phyloP scores from a whole-genome alignment of 2,113 vertebrate genomes.

The Picathartes gymnocephalus region DNA sequence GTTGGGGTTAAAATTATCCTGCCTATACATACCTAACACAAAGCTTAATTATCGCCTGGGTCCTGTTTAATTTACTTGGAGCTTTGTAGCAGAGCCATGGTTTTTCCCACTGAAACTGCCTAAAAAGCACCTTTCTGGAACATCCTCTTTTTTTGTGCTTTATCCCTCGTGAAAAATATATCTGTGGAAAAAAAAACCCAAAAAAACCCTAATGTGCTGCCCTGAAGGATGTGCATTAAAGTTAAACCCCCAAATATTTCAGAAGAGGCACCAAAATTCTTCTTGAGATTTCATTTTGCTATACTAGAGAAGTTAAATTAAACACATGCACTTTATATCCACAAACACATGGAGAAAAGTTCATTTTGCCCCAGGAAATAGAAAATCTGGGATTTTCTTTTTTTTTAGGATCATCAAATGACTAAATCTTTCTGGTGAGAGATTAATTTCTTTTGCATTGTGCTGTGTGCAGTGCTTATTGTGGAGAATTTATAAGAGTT shows the following conservation, averaged over 20 bases:
- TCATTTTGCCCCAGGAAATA: background rate
- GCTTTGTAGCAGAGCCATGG: background rate
- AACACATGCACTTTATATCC: background rate
- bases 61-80: background rate
- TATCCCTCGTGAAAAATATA: background rate
- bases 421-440: conserved; percentile 40
- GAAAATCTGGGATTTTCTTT: background rate
- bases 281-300: background rate
- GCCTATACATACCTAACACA: background rate
- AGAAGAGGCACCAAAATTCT: background rate
- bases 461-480: conserved; percentile 17
- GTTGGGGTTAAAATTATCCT: background rate
- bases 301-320: background rate
- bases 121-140: background rate
- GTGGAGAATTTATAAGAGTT: conserved; percentile 50
- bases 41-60: background rate
- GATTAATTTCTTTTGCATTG: conserved; percentile 57
- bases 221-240: fast-evolving
- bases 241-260: background rate
- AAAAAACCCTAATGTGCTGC: background rate
- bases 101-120: background rate
- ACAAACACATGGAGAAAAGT: background rate
- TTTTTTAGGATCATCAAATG: background rate
- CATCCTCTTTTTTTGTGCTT: background rate
- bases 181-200: background rate